A percentile compares a stretch with the other conserved stretches of the same genome.
Evolutionary conservation across 2,797 vertebrate species (phyloP).

Genomic region (Rachycentron canadum): DNA sequence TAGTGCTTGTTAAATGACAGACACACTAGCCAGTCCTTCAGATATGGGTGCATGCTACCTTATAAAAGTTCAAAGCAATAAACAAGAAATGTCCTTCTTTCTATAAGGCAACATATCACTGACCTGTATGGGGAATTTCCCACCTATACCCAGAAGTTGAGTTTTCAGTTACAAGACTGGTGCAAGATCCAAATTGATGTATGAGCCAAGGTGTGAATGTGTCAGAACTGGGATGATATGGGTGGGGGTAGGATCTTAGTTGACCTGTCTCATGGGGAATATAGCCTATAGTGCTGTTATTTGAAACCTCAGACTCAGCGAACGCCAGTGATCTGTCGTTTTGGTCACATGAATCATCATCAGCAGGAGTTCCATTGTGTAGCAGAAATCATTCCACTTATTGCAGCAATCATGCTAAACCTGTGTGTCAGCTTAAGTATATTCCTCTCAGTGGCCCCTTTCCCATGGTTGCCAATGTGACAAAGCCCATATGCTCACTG

Average conservation of each 20-base stretch:
- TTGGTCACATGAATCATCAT: constrained; percentile 78
- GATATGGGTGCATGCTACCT: constrained; percentile 17
- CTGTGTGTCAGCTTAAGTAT: constrained; percentile 49
- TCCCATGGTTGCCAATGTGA: constrained; percentile 74
- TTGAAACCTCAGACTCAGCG: constrained; percentile 75
- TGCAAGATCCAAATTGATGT: constrained; percentile 78
- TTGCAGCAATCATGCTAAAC: constrained; percentile 58
- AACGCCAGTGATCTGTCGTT: constrained; percentile 72
- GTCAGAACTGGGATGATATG: constrained; percentile 72
- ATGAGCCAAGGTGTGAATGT: constrained; percentile 77
- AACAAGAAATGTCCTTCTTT: constrained; percentile 46
- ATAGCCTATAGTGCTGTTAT: constrained; percentile 79
- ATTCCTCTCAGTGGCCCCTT: constrained; percentile 56
- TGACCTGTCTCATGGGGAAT: constrained; percentile 77
- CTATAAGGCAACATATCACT: constrained; percentile 51
- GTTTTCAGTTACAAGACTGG: constrained; percentile 83
- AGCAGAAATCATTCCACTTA: constrained; percentile 63
- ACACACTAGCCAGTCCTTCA: constrained; percentile 33
- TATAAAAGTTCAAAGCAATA: constrained; percentile 53
- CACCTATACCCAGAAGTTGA: constrained; percentile 66
- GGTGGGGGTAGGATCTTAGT: constrained; percentile 69
- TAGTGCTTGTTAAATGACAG: constrained; percentile 34
- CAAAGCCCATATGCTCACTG: constrained; percentile 78
- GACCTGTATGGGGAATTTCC: constrained; percentile 75
- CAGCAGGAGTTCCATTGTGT: constrained; percentile 68